A percentile compares a stretch with the other conserved stretches of the same genome.
Conservation (phyloP, 2,888 invertebrate genomes). For the Pyrrhosoma nymphula region DNA sequence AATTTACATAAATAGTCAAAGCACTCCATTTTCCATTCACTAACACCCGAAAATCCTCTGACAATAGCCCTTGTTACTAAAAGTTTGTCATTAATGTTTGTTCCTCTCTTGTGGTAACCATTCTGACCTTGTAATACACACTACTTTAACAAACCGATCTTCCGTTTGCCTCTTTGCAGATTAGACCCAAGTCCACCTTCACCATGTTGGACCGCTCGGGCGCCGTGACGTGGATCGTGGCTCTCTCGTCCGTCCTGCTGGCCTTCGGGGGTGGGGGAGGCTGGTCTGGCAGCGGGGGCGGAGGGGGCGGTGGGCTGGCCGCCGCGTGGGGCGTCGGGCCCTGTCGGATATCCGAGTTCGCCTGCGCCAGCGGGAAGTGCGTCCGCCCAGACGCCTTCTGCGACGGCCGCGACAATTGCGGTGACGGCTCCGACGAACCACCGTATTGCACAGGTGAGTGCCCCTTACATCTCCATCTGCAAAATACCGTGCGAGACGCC, state of each 20-base stretch:
- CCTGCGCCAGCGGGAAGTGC: constrained; percentile 87
- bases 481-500: background rate
- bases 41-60: no score
- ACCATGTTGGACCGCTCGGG: constrained; percentile 19
- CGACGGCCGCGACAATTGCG: constrained; percentile 91
- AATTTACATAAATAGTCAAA: no score
- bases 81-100: no score
- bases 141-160: background rate
- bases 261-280: constrained; percentile 25
- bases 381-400: constrained; percentile 92
- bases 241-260: constrained; percentile 16
- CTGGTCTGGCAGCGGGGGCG: background rate
- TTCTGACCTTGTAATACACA: no score
- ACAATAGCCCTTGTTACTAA: no score
- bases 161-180: background rate
- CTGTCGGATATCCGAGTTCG: constrained; percentile 89
- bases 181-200: background rate
- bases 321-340: constrained; percentile 73
- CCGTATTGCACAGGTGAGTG: constrained; percentile 86
- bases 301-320: constrained; percentile 38
- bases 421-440: constrained; percentile 92
- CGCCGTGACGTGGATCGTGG: constrained; percentile 36
- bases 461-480: background rate
- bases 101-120: no score
- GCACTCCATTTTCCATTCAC: no score